A percentile compares a stretch with the other conserved stretches of the same genome.
phyloP scores from a whole-genome alignment of 2,797 vertebrate species.

The Leuciscus waleckii region DNA sequence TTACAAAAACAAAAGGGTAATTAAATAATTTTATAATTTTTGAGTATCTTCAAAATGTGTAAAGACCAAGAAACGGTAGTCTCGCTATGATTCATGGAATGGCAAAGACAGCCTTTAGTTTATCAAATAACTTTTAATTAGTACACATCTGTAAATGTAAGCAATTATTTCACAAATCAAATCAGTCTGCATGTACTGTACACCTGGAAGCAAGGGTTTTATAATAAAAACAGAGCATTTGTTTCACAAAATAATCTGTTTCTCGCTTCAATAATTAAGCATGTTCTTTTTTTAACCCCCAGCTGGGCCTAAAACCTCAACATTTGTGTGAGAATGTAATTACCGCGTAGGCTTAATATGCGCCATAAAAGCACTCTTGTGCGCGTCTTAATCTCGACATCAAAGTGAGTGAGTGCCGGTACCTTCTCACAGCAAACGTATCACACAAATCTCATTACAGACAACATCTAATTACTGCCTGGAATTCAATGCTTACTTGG shows the following conservation, averaged over 20 bases:
- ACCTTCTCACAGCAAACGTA: slow-evolving; percentile 70
- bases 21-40: neutral
- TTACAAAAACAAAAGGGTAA: neutral
- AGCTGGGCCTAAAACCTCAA: slow-evolving; percentile 75
- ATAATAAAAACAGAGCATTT: slow-evolving; percentile 48
- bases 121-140: neutral
- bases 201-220: slow-evolving; percentile 6
- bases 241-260: slow-evolving; percentile 42
- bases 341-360: slow-evolving; percentile 74
- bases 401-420: slow-evolving; percentile 70
- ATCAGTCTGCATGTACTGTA: slow-evolving; percentile 18
- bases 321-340: slow-evolving; percentile 77
- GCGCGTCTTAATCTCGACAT: slow-evolving; percentile 73
- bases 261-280: slow-evolving; percentile 71
- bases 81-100: neutral
- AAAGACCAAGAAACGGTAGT: neutral
- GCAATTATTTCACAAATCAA: slow-evolving; percentile 39
- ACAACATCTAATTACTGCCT: slow-evolving; percentile 70
- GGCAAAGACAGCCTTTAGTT: neutral
- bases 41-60: neutral
- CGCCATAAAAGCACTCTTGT: slow-evolving; percentile 71
- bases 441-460: slow-evolving; percentile 74
- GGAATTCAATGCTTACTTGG: slow-evolving; percentile 68
- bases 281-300: slow-evolving; percentile 68
- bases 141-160: slow-evolving; percentile 14